These are phyloP conservation scores for Centrocercus urophasianus DNA, from an alignment of 2,113 vertebrate genomes.

Conservation along the genomic window DNA sequence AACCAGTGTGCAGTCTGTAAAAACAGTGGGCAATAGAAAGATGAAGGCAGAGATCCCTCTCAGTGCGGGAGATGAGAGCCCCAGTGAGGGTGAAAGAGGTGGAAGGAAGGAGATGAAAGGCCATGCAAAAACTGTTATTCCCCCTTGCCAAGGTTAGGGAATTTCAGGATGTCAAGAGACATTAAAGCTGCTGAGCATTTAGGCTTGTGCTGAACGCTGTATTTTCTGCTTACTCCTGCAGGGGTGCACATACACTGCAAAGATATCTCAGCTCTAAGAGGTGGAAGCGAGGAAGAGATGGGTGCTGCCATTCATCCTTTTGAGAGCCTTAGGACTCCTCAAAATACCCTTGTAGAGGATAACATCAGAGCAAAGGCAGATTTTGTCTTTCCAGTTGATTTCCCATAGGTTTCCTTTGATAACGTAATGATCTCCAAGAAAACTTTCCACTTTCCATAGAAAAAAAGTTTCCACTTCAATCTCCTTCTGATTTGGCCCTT, in stretches of 20 bases:
- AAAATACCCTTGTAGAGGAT: not conserved
- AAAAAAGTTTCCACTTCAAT: not conserved
- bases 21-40: not conserved
- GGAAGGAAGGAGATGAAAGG: not conserved
- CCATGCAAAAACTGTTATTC: not conserved
- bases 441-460: not conserved
- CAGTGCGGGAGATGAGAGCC: not conserved
- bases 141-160: not conserved
- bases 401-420: not conserved
- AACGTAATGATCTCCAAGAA: not conserved
- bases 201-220: not conserved
- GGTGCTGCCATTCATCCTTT: not conserved
- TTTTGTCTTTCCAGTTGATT: not conserved
- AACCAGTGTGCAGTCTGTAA: not conserved
- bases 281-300: not conserved
- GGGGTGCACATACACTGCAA: not conserved
- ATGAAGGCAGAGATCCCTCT: not conserved
- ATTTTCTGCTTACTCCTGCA: not conserved
- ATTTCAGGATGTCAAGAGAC: not conserved
- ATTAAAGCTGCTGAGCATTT: not conserved
- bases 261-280: not conserved
- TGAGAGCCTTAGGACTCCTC: not conserved
- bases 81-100: not conserved
- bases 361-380: not conserved
- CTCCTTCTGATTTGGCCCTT: constrained; percentile 32